These are phyloP conservation scores for Myripristis jacobus DNA, from an alignment of 2,797 vertebrate species.

Conservation along the genomic window DNA sequence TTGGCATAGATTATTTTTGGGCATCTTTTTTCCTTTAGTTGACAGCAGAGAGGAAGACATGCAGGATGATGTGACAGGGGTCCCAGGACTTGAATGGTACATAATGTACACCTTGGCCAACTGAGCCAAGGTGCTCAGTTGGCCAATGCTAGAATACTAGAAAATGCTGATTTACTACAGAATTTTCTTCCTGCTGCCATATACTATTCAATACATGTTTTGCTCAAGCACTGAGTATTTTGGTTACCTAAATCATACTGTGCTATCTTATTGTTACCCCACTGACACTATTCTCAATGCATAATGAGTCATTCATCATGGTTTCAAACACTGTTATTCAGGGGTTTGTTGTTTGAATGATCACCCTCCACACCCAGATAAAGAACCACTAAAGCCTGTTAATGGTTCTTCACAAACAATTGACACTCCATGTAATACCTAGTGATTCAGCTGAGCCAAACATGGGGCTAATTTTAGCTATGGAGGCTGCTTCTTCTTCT, in stretches of 20 bases:
- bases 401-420: slow-evolving; percentile 64
- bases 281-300: slow-evolving; percentile 58
- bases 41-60: too few species aligned
- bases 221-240: slow-evolving; percentile 14
- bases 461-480: slow-evolving; percentile 21
- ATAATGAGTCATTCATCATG: slow-evolving; percentile 70
- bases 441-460: slow-evolving; percentile 28
- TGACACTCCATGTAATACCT: slow-evolving; percentile 41
- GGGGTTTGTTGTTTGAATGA: slow-evolving; percentile 30
- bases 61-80: too few species aligned
- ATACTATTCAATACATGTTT: slow-evolving; percentile 26
- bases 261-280: slow-evolving; percentile 52
- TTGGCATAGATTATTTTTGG: too few species aligned
- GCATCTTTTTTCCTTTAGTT: too few species aligned
- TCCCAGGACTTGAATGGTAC: too few species aligned
- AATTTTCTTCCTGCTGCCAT: neutral
- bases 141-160: too few species aligned
- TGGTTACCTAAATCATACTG: slow-evolving; percentile 36
- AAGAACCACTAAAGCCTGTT: slow-evolving; percentile 60
- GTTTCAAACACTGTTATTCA: slow-evolving; percentile 46
- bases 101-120: too few species aligned
- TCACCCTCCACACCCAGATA: slow-evolving; percentile 50
- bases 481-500: too few species aligned
- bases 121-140: too few species aligned
- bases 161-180: slow-evolving; percentile 7